Percentiles rank a stretch among this genome's conserved stretches.
Evolutionary conservation across 2,113 vertebrate species (phyloP).

Genomic region (Butastur rufipennis): DNA sequence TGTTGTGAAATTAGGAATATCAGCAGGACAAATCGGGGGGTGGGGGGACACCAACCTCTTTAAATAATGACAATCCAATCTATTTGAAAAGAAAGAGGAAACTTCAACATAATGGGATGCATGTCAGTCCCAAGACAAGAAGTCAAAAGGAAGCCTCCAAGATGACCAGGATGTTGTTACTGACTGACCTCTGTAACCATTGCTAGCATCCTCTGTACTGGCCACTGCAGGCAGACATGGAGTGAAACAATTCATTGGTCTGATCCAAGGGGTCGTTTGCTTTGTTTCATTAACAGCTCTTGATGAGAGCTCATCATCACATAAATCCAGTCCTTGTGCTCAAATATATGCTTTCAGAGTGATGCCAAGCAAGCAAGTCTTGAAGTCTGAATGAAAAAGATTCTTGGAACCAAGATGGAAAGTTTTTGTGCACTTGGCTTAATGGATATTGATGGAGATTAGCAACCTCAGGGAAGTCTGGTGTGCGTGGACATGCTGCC

Average conservation of each 20-base stretch:
- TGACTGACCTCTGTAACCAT: not conserved
- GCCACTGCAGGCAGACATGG: not conserved
- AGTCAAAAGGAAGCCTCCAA: not conserved
- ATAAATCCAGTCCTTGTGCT: not conserved
- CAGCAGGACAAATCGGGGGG: not conserved
- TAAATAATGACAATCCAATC: not conserved
- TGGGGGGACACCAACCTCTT: not conserved
- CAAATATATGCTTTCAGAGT: not conserved
- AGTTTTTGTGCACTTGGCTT: not conserved
- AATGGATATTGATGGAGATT: not conserved
- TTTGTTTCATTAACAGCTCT: not conserved
- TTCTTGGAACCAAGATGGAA: not conserved
- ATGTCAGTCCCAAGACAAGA: not conserved
- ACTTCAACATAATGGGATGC: not conserved
- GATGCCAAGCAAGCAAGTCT: not conserved
- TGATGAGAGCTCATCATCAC: not conserved
- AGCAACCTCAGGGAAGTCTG: not conserved
- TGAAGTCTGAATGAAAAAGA: not conserved
- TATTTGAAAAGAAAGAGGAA: not conserved
- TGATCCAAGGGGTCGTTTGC: not conserved
- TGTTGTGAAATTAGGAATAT: not conserved
- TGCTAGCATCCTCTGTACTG: not conserved
- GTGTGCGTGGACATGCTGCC: not conserved
- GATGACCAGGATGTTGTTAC: not conserved
- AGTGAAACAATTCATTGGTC: not conserved